phyloP scores from a whole-genome alignment of 2,888 invertebrate species.

The Trypoxylon attenuatum region DNA sequence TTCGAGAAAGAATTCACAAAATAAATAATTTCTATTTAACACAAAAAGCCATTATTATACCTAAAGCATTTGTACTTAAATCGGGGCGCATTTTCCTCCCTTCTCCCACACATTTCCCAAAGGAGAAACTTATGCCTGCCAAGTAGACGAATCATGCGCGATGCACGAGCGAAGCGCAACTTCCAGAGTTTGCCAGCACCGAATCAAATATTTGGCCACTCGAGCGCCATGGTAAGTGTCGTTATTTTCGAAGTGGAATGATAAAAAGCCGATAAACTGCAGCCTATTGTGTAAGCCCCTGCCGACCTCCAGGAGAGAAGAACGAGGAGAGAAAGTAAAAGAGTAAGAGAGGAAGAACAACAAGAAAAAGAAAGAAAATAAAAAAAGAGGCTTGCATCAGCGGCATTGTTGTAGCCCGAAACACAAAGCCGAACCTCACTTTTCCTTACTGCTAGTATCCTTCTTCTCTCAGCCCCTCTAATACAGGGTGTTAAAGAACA shows the following conservation, averaged over 20 bases:
- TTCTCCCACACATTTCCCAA: constrained; percentile 34
- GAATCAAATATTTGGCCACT: constrained; percentile 42
- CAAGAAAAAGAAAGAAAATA: no score
- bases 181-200: constrained; percentile 27
- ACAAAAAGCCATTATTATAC: no score
- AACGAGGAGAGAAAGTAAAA: no score
- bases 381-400: constrained; percentile 29
- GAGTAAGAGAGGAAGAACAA: no score
- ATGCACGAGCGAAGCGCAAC: constrained; percentile 1
- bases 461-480: constrained; percentile 4
- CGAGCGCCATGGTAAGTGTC: constrained; percentile 31
- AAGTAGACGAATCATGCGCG: neutral
- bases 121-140: neutral
- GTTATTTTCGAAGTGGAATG: constrained; percentile 60
- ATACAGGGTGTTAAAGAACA: neutral
- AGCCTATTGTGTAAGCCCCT: constrained; percentile 54
- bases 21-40: no score
- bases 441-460: constrained; percentile 4
- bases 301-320: constrained; percentile 47
- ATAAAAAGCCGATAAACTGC: constrained; percentile 67
- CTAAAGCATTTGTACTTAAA: no score
- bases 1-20: no score
- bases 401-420: constrained; percentile 55
- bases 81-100: no score
- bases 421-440: constrained; percentile 46